These are phyloP conservation scores for Bombus vancouverensis DNA, from an alignment of 1,140 invertebrate species.

Conservation along the genomic window DNA sequence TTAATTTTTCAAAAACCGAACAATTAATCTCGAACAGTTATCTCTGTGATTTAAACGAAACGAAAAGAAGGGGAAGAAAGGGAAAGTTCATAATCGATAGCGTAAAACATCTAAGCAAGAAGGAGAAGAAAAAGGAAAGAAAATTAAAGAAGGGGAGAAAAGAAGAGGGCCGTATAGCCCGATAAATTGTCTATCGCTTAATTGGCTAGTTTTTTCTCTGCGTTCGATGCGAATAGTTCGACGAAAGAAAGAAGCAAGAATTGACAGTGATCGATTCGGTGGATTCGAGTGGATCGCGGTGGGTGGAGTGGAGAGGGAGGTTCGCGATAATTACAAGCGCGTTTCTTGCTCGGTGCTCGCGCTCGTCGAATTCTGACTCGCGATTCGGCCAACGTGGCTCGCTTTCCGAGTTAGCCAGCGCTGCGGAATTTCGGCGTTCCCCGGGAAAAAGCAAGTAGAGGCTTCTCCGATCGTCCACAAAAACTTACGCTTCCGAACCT, in stretches of 20 bases:
- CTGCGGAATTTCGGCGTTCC: slow-evolving; percentile 71
- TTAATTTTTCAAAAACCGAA: background rate
- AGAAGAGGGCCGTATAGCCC: background rate
- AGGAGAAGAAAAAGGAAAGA: background rate
- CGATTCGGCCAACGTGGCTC: slow-evolving; percentile 12
- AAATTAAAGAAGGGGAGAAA: background rate
- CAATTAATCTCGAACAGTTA: background rate
- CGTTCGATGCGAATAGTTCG: slow-evolving; percentile 37
- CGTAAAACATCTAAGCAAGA: too few relatives aligned
- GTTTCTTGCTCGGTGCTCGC: slow-evolving; percentile 50
- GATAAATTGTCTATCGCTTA: slow-evolving; percentile 38
- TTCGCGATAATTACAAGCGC: slow-evolving; percentile 57
- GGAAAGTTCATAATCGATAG: too few relatives aligned
- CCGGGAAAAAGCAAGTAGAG: slow-evolving; percentile 66
- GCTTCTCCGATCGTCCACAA: slow-evolving; percentile 60
- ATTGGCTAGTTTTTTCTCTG: slow-evolving; percentile 21
- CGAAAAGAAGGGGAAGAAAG: background rate
- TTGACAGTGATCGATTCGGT: slow-evolving; percentile 50
- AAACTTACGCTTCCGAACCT: slow-evolving; percentile 62
- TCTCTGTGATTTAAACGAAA: background rate
- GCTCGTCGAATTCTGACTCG: slow-evolving; percentile 41
- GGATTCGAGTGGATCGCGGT: slow-evolving; percentile 1
- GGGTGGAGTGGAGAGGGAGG: slow-evolving; percentile 12
- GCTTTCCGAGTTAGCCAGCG: slow-evolving; percentile 31
- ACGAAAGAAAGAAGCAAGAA: slow-evolving; percentile 42